Conservation (phyloP, 2,797 vertebrate genomes). For the Acipenser ruthenus region DNA sequence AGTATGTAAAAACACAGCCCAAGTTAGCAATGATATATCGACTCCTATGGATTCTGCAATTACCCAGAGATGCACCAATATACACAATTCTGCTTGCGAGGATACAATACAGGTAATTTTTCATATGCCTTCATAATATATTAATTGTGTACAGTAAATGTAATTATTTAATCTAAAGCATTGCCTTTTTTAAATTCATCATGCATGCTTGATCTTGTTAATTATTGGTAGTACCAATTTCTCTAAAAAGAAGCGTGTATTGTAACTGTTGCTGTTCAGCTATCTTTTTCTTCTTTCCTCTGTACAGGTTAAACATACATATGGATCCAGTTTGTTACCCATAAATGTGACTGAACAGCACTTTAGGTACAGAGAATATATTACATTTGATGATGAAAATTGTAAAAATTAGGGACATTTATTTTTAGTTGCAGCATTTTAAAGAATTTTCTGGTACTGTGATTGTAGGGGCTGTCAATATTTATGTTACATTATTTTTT, state of each 20-base stretch:
- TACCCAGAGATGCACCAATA: slow-evolving; percentile 59
- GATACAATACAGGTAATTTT: slow-evolving; percentile 31
- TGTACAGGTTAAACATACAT: slow-evolving; percentile 37
- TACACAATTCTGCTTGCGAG: slow-evolving; percentile 43
- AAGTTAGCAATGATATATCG: slow-evolving; percentile 58
- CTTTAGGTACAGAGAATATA: slow-evolving; percentile 16
- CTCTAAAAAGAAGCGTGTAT: background rate
- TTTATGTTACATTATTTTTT: too few species aligned
- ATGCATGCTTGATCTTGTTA: too few species aligned
- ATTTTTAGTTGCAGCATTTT: too few species aligned
- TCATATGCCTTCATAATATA: background rate
- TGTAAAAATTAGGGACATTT: too few species aligned
- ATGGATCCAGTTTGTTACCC: slow-evolving; percentile 32
- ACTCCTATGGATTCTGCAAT: slow-evolving; percentile 63
- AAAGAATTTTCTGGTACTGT: too few species aligned
- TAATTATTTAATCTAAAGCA: too few species aligned
- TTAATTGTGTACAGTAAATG: background rate
- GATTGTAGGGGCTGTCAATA: too few species aligned
- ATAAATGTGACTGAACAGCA: slow-evolving; percentile 26
- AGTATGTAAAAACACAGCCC: slow-evolving; percentile 63
- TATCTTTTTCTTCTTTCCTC: background rate
- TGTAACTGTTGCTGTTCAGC: background rate
- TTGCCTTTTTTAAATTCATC: too few species aligned
- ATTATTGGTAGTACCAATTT: background rate
- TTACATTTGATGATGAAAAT: too few species aligned